Conservation (phyloP, 1,140 invertebrate genomes). For the Drosophila rufa region DNA sequence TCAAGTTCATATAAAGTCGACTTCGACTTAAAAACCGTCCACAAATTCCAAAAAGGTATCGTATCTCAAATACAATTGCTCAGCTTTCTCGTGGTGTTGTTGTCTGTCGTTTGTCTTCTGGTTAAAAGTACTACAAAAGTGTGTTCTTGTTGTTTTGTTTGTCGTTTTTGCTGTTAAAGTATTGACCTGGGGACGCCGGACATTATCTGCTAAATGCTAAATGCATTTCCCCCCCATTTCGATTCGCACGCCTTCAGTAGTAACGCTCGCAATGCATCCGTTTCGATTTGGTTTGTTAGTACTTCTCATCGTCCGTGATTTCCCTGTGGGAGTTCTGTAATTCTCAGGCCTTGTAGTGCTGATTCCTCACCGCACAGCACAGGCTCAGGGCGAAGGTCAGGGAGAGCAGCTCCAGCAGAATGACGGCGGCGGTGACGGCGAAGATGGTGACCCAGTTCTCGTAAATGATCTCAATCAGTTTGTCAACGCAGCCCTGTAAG, state of each 20-base stretch:
- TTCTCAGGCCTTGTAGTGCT: constrained; percentile 90
- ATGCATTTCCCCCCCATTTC: constrained; percentile 32
- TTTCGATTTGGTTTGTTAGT: constrained; percentile 81
- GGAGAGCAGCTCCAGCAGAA: constrained; percentile 90
- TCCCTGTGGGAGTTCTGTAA: constrained; percentile 85
- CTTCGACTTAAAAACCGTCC: constrained; percentile 22
- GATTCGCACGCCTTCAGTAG: constrained; percentile 45
- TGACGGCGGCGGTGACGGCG: constrained; percentile 88
- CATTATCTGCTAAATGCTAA: constrained; percentile 51
- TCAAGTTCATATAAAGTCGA: constrained; percentile 66
- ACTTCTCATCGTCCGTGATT: constrained; percentile 84
- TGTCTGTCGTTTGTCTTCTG: constrained; percentile 35
- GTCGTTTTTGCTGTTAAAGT: constrained; percentile 39
- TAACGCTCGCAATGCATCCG: constrained; percentile 66
- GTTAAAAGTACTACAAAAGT: constrained; percentile 77
- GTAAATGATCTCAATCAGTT: constrained; percentile 88
- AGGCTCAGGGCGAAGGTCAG: constrained; percentile 92
- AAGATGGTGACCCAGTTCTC: constrained; percentile 88
- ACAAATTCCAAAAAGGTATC: constrained; percentile 48
- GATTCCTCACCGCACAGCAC: constrained; percentile 90
- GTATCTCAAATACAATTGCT: constrained; percentile 66
- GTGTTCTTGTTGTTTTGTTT: constrained; percentile 34
- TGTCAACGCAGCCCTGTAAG: constrained; percentile 90
- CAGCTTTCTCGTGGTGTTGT: constrained; percentile 31
- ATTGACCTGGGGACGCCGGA: constrained; percentile 34